Evolutionary conservation across 2,797 vertebrate species (phyloP).

Genomic region (Rhinatrema bivittatum): DNA sequence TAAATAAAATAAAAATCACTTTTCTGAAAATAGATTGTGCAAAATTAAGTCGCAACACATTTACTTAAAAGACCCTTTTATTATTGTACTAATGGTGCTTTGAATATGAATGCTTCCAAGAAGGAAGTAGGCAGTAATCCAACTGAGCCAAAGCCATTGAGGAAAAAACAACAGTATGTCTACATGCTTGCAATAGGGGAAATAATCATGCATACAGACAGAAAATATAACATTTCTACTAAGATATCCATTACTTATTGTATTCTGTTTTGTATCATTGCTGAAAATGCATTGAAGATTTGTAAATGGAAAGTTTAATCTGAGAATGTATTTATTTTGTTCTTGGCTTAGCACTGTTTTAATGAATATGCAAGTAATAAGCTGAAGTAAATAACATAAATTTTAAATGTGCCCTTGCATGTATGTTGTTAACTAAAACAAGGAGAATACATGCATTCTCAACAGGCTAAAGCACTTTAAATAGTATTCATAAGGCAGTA

Average conservation of each 20-base stretch:
- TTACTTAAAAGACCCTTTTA: constrained; percentile 61
- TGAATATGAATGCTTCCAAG: constrained; percentile 35
- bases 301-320: constrained; percentile 2
- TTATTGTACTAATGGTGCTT: constrained; percentile 32
- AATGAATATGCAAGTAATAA: too few relatives aligned
- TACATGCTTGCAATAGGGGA: too few relatives aligned
- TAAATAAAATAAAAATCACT: too few relatives aligned
- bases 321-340: constrained; percentile 3
- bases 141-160: constrained; percentile 1
- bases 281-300: background rate
- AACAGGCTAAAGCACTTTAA: constrained; percentile 4
- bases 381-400: too few relatives aligned
- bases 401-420: background rate
- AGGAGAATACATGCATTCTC: constrained; percentile 5
- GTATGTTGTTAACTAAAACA: background rate
- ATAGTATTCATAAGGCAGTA: too few relatives aligned
- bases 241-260: too few relatives aligned
- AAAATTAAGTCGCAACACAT: constrained; percentile 41
- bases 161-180: constrained; percentile 26
- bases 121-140: constrained; percentile 39
- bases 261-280: too few relatives aligned
- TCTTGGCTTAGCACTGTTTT: too few relatives aligned
- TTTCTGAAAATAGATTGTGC: constrained; percentile 29
- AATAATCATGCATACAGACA: constrained; percentile 3
- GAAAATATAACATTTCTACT: constrained; percentile 3